Base-by-base conservation (phyloP, 2,888 invertebrate species). In the Hedya salicella region DNA sequence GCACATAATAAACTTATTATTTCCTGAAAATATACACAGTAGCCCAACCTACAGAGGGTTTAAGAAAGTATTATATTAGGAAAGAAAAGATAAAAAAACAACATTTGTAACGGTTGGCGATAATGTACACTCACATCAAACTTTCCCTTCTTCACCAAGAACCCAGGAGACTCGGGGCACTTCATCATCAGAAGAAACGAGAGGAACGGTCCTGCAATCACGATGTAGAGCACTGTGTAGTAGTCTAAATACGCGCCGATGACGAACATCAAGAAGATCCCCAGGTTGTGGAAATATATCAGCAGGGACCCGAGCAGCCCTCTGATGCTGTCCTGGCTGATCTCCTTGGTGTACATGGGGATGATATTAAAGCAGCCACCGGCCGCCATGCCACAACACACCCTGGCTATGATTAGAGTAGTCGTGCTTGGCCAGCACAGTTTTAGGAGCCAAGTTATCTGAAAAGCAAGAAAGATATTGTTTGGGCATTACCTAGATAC, bases 161-260 rank as follows among this genome's bases (percentile, higher is more conserved):
- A 88, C 1, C 82, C 78, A 8, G 89, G 89, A 0, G 89, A 86
- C 64, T 89, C 89, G 0, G 89, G 89, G 36, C 82, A 81, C 53
- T 73, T 78, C 32, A 82, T 14, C 70, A 87, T 79, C 14, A 80
- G 17, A 0, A 80, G 19, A 0, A 78, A 69, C 2, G 76, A 78
- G 8, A 81, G 0, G 2, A 83, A 40, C 0, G 85, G 81, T 6
- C 84, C 14, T 13, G 67, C 71, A 1, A 82, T 48, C 1, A 77
- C 73, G 0, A 80, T 64, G 70, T 81, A 85, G 2, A 88, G 44
- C 1, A 87, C 78, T 0, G 79, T 78, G 36, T 75, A 72, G 60
- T 88, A 89, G 16, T 80, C 76, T 40, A 87, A 64, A 63, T 84
- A 85, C 0, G 80, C 78, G 36, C 89, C 88, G 73, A 88, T 76